Evolutionary conservation across 2,797 vertebrate species (phyloP).

Genomic region (Naso thynnoides): DNA sequence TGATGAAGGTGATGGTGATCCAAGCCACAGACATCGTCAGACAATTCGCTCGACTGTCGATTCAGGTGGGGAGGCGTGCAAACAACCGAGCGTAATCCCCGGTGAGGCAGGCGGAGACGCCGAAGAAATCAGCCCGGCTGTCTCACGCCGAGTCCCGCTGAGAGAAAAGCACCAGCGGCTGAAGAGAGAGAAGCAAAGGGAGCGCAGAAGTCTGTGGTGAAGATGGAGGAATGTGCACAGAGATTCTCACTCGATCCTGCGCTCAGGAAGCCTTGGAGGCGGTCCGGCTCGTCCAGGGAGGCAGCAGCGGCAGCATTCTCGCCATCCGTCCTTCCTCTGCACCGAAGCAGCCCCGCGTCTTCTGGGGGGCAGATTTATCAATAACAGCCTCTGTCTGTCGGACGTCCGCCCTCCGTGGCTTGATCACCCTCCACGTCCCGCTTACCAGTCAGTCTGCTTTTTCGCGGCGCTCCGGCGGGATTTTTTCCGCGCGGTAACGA

Average conservation of each 20-base stretch:
- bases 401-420: not conserved
- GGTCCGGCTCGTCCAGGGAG: conserved; percentile 38
- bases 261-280: conserved; percentile 50
- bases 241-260: conserved; percentile 16
- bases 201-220: conserved; percentile 9
- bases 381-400: not conserved
- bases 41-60: not conserved
- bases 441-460: not conserved
- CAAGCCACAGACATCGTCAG: conserved; percentile 12
- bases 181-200: not conserved
- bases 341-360: conserved; percentile 17
- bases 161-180: not conserved
- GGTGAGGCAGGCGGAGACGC: not conserved
- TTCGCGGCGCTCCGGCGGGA: conserved; percentile 21
- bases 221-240: conserved; percentile 34
- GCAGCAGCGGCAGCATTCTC: conserved; percentile 56
- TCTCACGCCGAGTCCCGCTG: conserved; percentile 35
- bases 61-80: conserved; percentile 16
- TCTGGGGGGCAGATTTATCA: not conserved
- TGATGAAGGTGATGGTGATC: not conserved
- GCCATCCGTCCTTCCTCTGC: conserved; percentile 36
- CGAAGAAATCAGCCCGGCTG: not conserved
- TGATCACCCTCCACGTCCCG: conserved; percentile 6
- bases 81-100: conserved; percentile 20
- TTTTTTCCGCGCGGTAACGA: conserved; percentile 10